Evolutionary conservation across 2,888 invertebrate genomes (phyloP), one percentile per base, ranked within the genome.

Genomic region (Agrilus mali): DNA sequence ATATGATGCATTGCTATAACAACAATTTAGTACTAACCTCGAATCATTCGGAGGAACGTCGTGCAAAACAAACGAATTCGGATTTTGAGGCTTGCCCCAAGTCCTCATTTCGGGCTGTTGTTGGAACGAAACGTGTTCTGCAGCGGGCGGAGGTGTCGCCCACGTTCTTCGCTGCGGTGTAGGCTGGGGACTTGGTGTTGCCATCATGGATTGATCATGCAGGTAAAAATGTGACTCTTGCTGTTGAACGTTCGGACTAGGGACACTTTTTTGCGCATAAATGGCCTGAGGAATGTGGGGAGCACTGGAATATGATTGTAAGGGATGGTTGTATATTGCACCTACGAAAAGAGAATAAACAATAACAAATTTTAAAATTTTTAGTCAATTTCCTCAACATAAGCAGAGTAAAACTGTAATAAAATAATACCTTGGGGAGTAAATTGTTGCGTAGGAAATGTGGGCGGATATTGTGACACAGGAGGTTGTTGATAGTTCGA

Each of bases 181-280:
- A 17, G 69, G 67, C 40, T 69, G 68, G 33, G 65, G 64, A 64
- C 69, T 64, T 45, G 64, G 61, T 48, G 67, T 62, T 27, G 67
- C 55, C 13, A 66, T 66, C 45, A 68, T 68, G 17, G 73, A 71
- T 49, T 74, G 73, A 57, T 85, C 84, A 61, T 87, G 86, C 55
- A 86, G 69, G 67, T 81, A 87, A 67, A 86, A 86, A 64, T 84
- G 81, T 52, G 75, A 72, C 47, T 75, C 71, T 38, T 67, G 68
- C 36, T 42, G 49, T 40, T 49, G 51, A 46, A 50, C 14, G 31
- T 45, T 47, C 10, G 50, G 51, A 50, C 53, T 50, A 47, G 50
- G 48, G 22, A 52, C 44, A 20, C 69, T 68, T 48, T 77, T 73
- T 51, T 72, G 69, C 38, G 74, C 70, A 40, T 74, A 74, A 44